Evolutionary conservation across 2,113 vertebrate species (phyloP).

Genomic region (Procavia capensis): DNA sequence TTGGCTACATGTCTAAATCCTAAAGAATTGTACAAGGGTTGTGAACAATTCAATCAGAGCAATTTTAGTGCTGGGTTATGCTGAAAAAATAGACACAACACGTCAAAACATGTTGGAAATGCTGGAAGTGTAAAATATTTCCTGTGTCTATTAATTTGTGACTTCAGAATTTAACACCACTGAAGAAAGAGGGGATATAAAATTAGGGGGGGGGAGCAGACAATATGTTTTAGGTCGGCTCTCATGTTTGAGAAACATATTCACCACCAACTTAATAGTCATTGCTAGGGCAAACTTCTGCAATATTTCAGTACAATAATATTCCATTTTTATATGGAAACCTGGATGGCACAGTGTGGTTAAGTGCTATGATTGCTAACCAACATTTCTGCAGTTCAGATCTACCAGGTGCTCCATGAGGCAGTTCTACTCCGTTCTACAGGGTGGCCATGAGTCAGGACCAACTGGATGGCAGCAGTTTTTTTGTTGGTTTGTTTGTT

Average conservation of each 20-base stretch:
- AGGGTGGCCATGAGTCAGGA: no score
- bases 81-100: constrained; percentile 29
- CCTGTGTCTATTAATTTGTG: neutral
- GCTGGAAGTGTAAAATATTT: neutral
- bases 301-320: constrained; percentile 19
- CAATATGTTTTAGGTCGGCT: neutral
- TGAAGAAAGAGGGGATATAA: neutral
- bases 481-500: no score
- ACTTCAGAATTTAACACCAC: neutral
- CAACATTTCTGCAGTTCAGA: no score
- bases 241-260: neutral
- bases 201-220: neutral
- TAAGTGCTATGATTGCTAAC: no score
- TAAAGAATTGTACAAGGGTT: neutral
- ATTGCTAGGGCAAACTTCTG: neutral
- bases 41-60: neutral
- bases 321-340: constrained; percentile 11
- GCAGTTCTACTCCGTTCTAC: no score
- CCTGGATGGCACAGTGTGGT: no score
- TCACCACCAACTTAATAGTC: neutral
- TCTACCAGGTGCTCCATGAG: no score
- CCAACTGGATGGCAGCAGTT: no score
- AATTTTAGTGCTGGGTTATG: neutral
- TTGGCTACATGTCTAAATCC: neutral
- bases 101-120: constrained; percentile 11